These are phyloP conservation scores for Phalloptychus januarius DNA, from an alignment of 2,797 vertebrate genomes.

Conservation along the genomic window DNA sequence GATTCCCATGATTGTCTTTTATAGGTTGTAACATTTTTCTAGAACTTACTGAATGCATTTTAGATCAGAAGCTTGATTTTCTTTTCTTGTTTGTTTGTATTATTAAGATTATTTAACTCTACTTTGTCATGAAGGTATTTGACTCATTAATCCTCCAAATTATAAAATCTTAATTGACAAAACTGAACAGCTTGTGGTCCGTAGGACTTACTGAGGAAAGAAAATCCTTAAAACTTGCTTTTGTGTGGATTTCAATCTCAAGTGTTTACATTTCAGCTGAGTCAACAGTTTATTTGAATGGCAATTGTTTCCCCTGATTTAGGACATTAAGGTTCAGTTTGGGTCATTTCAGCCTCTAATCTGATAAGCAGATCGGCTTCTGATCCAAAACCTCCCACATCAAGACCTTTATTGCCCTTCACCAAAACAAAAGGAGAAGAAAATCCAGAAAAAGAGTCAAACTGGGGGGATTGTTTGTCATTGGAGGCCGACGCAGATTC, in stretches of 20 bases:
- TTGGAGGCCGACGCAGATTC: constrained; percentile 9
- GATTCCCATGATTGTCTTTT: constrained; percentile 47
- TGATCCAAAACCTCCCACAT: constrained; percentile 18
- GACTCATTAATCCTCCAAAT: background rate
- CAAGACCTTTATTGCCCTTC: constrained; percentile 8
- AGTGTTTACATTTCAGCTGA: background rate
- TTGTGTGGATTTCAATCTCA: background rate
- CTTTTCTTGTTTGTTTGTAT: background rate
- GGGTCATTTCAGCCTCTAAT: constrained; percentile 18
- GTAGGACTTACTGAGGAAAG: background rate
- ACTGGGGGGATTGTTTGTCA: constrained; percentile 15
- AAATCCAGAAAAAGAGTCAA: background rate
- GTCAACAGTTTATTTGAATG: constrained; percentile 9
- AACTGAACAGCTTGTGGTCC: background rate
- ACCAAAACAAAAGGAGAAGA: background rate
- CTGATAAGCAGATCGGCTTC: constrained; percentile 12
- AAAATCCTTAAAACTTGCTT: background rate
- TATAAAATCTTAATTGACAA: background rate
- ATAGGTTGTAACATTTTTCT: constrained; percentile 56
- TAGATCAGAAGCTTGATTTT: background rate
- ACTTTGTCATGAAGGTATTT: background rate
- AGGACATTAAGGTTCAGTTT: constrained; percentile 38
- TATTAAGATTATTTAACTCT: background rate
- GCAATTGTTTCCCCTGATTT: constrained; percentile 41
- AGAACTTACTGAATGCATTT: constrained; percentile 61